These are phyloP conservation scores for Onchidella celtica DNA, from an alignment of 2,888 invertebrate species.

Conservation along the genomic window DNA sequence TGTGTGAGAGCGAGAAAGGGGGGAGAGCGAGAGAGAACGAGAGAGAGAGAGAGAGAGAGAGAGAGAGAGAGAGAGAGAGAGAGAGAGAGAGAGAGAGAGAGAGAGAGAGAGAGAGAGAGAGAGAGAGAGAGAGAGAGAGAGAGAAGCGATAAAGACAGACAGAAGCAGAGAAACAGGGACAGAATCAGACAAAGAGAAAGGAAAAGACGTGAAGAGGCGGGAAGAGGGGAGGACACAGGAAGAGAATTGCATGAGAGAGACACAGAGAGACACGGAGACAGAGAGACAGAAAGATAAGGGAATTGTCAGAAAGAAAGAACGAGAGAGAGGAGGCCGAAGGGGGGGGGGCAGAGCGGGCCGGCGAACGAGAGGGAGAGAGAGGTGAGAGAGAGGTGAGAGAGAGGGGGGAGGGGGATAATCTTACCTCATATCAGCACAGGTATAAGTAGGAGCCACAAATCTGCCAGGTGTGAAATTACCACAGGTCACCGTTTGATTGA, in stretches of 20 bases:
- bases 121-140: conserved; percentile 18
- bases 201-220: no score
- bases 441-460: conserved; percentile 29
- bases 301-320: no score
- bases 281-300: no score
- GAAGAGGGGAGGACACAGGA: no score
- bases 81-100: conserved; percentile 6
- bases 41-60: conserved; percentile 21
- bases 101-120: conserved; percentile 2
- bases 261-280: no score
- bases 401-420: not conserved
- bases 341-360: no score
- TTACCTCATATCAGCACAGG: conserved; percentile 29
- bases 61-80: conserved; percentile 16
- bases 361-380: no score
- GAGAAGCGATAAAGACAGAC: no score
- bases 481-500: conserved; percentile 16
- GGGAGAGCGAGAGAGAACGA: not conserved
- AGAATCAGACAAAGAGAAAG: no score
- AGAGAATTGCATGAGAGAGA: no score
- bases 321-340: no score
- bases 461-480: conserved; percentile 15
- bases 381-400: not conserved
- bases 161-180: no score
- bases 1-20: conserved; percentile 28